phyloP scores from a whole-genome alignment of 2,888 invertebrate genomes.

The Megastigmus dorsalis region DNA sequence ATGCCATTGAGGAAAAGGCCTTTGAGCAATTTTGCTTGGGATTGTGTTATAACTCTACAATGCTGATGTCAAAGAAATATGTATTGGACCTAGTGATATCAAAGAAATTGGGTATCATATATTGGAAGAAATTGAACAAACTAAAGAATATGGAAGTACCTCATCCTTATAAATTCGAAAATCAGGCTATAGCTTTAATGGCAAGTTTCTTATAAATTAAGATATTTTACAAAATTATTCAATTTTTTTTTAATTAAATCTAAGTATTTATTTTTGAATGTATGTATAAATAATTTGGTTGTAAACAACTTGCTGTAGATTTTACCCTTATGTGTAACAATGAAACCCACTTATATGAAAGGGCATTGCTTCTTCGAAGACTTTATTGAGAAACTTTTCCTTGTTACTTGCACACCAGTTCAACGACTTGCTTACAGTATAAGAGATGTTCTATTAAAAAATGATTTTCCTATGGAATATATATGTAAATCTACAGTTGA shows the following conservation, averaged over 20 bases:
- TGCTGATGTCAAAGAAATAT: constrained; percentile 70
- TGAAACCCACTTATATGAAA: constrained; percentile 67
- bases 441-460: constrained; percentile 75
- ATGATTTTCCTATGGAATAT: constrained; percentile 73
- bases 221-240: background rate
- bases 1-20: constrained; percentile 57
- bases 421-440: constrained; percentile 78
- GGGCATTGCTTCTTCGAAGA: constrained; percentile 77
- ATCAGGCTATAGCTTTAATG: constrained; percentile 69
- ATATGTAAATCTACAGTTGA: constrained; percentile 71
- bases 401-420: constrained; percentile 80
- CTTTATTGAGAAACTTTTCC: constrained; percentile 79
- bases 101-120: constrained; percentile 70
- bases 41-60: constrained; percentile 66
- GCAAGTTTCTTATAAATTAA: constrained; percentile 57
- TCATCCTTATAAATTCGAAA: constrained; percentile 65
- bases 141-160: constrained; percentile 59
- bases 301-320: constrained; percentile 71
- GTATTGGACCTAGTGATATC: constrained; percentile 70
- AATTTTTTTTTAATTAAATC: background rate
- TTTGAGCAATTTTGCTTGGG: constrained; percentile 72
- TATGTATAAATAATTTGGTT: background rate
- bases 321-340: constrained; percentile 78
- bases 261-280: background rate
- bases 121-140: constrained; percentile 69